Conservation (phyloP, 2,888 invertebrate species). For the Drosophila basisetae region DNA sequence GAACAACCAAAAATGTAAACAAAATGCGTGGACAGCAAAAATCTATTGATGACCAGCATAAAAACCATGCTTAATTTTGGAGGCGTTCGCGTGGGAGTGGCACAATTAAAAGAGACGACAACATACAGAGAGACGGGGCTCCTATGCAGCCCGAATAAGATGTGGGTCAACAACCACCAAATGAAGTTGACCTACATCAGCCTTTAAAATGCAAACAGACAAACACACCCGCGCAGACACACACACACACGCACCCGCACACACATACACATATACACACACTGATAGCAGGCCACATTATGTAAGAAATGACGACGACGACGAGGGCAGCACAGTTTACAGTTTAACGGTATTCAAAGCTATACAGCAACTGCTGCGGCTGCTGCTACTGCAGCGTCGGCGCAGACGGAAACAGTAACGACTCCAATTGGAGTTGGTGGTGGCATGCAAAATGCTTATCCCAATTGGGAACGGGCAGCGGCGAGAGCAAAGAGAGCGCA, state of each 20-base stretch:
- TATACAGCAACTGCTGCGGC: slow-evolving; percentile 10
- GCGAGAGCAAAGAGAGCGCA: slow-evolving; percentile 21
- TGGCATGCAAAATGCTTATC: slow-evolving; percentile 32
- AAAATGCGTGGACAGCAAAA: slow-evolving; percentile 12
- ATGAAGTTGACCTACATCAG: slow-evolving; percentile 75
- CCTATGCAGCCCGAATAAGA: slow-evolving; percentile 60
- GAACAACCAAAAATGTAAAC: background rate
- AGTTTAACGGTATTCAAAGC: slow-evolving; percentile 67
- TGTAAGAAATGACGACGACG: slow-evolving; percentile 65
- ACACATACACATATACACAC: slow-evolving; percentile 5
- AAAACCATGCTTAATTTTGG: slow-evolving; percentile 17
- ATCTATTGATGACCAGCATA: slow-evolving; percentile 48
- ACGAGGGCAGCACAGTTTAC: slow-evolving; percentile 46
- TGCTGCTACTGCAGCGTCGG: slow-evolving; percentile 62
- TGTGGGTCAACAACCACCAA: slow-evolving; percentile 80
- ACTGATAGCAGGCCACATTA: slow-evolving; percentile 45
- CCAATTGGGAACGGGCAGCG: slow-evolving; percentile 24
- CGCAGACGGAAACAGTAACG: slow-evolving; percentile 58
- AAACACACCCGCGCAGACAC: slow-evolving; percentile 16
- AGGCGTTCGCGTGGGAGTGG: slow-evolving; percentile 50
- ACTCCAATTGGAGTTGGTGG: slow-evolving; percentile 71
- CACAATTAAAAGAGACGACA: slow-evolving; percentile 32
- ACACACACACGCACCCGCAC: slow-evolving; percentile 5
- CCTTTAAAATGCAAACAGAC: slow-evolving; percentile 70
- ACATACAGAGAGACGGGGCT: slow-evolving; percentile 29